Evolutionary conservation across 2,113 vertebrate genomes (phyloP).

Genomic region (Muscicapa adusta): DNA sequence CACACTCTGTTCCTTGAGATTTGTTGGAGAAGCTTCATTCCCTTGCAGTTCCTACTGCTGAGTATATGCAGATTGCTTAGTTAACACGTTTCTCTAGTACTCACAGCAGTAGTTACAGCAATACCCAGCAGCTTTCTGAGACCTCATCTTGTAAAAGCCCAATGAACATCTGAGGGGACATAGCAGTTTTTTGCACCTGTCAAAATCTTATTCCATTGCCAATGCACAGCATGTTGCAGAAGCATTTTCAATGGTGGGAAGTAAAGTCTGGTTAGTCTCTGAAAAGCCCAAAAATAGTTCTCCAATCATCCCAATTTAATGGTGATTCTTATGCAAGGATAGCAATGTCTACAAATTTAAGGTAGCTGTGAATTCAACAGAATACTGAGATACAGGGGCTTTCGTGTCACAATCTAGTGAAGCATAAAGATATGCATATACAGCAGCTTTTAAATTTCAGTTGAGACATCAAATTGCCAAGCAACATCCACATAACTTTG

Average conservation of each 20-base stretch:
- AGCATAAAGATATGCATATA: constrained; percentile 52
- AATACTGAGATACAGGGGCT: constrained; percentile 58
- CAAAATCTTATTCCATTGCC: constrained; percentile 51
- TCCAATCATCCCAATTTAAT: constrained; percentile 55
- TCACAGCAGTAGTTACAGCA: background rate
- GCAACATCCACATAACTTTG: constrained; percentile 47
- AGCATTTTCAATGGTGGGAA: constrained; percentile 16
- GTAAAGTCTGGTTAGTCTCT: constrained; percentile 65
- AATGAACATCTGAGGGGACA: background rate
- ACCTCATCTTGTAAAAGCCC: constrained; percentile 48
- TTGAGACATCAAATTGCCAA: constrained; percentile 53
- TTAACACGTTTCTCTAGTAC: constrained; percentile 11
- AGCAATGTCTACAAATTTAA: constrained; percentile 63
- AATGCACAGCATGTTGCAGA: background rate
- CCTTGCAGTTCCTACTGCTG: background rate
- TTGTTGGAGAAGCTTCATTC: background rate
- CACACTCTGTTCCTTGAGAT: background rate
- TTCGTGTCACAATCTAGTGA: constrained; percentile 56
- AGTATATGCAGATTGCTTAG: background rate
- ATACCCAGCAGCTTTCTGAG: constrained; percentile 5
- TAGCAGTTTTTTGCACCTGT: constrained; percentile 33
- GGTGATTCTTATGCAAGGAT: constrained; percentile 55
- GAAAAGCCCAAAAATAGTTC: constrained; percentile 51
- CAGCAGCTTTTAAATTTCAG: constrained; percentile 54
- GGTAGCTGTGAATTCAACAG: constrained; percentile 60